A percentile compares a stretch with the other conserved stretches of the same genome.
Conservation (phyloP, 2,113 vertebrate species). For the Myotis davidii region DNA sequence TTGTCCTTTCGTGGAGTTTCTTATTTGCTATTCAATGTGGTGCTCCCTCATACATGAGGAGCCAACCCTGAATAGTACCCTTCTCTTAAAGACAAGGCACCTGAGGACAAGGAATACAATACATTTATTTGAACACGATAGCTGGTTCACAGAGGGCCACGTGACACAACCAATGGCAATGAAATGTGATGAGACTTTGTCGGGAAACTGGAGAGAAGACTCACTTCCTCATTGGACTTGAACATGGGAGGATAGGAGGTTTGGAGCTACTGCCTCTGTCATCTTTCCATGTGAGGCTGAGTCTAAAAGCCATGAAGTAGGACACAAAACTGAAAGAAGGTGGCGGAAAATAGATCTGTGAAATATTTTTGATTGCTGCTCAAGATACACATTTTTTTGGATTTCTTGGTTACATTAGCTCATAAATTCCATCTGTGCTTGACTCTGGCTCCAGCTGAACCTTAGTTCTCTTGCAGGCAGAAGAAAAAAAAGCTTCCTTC, state of each 20-base stretch:
- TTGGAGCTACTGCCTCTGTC: not conserved
- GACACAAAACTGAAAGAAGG: not conserved
- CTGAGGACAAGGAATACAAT: not conserved
- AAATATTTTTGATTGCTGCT: not conserved
- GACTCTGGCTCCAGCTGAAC: not conserved
- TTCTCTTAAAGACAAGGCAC: not conserved
- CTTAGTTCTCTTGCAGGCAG: not conserved
- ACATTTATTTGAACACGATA: too few species aligned
- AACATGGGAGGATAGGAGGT: not conserved
- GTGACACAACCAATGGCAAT: not conserved
- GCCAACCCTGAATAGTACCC: not conserved
- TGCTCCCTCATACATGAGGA: not conserved
- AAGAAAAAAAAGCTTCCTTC: not conserved
- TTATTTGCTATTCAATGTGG: not conserved
- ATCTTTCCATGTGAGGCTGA: not conserved
- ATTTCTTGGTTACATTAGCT: not conserved
- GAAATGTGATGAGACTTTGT: not conserved
- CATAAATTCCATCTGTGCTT: not conserved
- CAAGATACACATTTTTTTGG: not conserved
- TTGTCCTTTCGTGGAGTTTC: not conserved
- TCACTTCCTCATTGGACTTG: not conserved
- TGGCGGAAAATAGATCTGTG: not conserved
- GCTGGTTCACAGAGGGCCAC: fast-evolving
- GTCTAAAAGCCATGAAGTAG: not conserved
- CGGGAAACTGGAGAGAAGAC: not conserved